Evolutionary conservation across 2,888 invertebrate genomes (phyloP).

Genomic region (Drosophila pegasa): DNA sequence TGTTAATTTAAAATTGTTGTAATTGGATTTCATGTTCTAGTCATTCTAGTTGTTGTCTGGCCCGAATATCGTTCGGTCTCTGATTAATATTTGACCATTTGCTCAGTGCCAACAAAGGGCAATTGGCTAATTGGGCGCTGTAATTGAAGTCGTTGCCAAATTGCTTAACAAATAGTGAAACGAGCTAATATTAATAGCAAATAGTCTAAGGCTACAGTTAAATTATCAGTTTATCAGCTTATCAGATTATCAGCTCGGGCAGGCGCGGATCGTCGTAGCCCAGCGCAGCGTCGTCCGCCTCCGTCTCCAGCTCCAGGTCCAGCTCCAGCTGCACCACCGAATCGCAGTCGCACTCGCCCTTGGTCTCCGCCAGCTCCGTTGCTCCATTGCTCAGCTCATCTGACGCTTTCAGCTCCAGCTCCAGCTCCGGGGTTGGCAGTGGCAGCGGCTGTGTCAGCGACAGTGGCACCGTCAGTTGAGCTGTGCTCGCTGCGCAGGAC

Average conservation of each 20-base stretch:
- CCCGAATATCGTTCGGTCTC: constrained; percentile 41
- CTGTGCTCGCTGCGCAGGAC: not conserved
- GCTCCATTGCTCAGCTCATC: not conserved
- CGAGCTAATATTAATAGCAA: not conserved
- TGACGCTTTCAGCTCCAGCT: not conserved
- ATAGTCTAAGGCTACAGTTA: not conserved
- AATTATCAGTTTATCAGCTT: too few relatives aligned
- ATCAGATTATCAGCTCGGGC: constrained; percentile 64
- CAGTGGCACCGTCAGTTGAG: not conserved
- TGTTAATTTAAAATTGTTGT: constrained; percentile 73
- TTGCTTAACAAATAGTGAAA: constrained; percentile 15
- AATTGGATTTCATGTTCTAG: constrained; percentile 57
- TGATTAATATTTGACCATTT: constrained; percentile 51
- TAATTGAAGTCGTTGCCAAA: constrained; percentile 33
- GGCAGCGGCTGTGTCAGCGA: not conserved
- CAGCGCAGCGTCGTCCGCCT: constrained; percentile 17
- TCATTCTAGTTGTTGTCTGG: constrained; percentile 24
- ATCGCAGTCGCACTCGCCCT: not conserved
- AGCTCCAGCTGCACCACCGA: constrained; percentile 27
- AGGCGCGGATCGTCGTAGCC: constrained; percentile 67
- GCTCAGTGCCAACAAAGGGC: constrained; percentile 29
- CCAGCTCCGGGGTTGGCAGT: not conserved
- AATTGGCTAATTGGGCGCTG: constrained; percentile 35
- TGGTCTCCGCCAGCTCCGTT: not conserved
- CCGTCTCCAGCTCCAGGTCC: not conserved